Conservation (phyloP, 2,797 vertebrate species). For the Gymnocypris eckloni region DNA sequence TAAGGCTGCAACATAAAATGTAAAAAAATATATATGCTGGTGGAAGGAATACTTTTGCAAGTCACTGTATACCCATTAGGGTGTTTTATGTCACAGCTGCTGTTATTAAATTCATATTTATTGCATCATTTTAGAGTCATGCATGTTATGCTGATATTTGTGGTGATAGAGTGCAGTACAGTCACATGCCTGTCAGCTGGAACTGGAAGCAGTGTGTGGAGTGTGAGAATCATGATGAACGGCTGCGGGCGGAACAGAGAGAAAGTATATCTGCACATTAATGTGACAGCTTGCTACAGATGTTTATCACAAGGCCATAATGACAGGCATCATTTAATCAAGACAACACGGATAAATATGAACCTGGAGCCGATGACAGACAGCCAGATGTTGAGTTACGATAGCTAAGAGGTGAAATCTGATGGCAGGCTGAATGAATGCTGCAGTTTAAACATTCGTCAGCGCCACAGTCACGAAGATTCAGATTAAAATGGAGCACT, state of each 20-base stretch:
- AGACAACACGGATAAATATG: slow-evolving; percentile 60
- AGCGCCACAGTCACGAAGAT: slow-evolving; percentile 34
- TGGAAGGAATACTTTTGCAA: not conserved
- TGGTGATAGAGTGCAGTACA: not conserved
- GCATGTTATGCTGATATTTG: not conserved
- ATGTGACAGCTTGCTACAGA: slow-evolving; percentile 39
- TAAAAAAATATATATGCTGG: not conserved
- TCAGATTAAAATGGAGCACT: slow-evolving; percentile 37
- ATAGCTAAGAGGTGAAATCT: slow-evolving; percentile 44
- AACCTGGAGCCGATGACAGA: slow-evolving; percentile 41
- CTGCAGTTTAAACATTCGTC: slow-evolving; percentile 41
- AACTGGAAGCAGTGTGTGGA: slow-evolving; percentile 4
- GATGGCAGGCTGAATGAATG: slow-evolving; percentile 32
- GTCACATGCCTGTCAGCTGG: not conserved
- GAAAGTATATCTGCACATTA: slow-evolving; percentile 12
- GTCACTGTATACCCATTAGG: not conserved
- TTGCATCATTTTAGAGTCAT: not conserved
- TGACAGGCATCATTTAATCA: slow-evolving; percentile 54
- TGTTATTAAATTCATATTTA: not conserved
- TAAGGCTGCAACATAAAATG: not conserved
- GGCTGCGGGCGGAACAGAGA: not conserved
- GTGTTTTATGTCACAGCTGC: not conserved
- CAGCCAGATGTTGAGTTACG: slow-evolving; percentile 24
- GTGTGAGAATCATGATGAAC: not conserved
- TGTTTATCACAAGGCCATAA: slow-evolving; percentile 61